These are phyloP conservation scores for Automeris io DNA, from an alignment of 2,888 invertebrate genomes.

Conservation along the genomic window DNA sequence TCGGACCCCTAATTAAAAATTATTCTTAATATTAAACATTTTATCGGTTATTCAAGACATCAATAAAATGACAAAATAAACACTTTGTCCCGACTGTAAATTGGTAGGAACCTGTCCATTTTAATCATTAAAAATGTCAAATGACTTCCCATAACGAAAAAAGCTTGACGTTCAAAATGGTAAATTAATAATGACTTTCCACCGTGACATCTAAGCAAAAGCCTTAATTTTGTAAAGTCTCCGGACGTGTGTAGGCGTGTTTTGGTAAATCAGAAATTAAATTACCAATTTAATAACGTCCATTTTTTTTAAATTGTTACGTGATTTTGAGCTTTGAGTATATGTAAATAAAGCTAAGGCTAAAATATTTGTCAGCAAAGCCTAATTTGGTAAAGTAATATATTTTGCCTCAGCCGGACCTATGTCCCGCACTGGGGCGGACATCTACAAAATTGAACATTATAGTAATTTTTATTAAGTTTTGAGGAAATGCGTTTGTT, in stretches of 20 bases:
- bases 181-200: constrained; percentile 46
- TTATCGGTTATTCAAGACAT: too few species aligned
- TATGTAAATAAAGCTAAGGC: background rate
- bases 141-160: background rate
- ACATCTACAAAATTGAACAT: constrained; percentile 33
- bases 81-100: too few species aligned
- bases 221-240: constrained; percentile 39
- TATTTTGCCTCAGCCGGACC: constrained; percentile 40
- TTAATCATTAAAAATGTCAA: background rate
- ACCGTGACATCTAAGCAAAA: constrained; percentile 53
- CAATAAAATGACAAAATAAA: too few species aligned
- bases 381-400: constrained; percentile 23
- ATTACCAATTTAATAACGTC: constrained; percentile 18
- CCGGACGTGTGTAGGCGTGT: constrained; percentile 37
- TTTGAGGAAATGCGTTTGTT: constrained; percentile 9
- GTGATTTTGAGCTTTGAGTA: background rate
- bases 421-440: constrained; percentile 47
- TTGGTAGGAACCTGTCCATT: too few species aligned
- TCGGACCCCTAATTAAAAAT: too few species aligned
- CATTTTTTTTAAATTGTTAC: background rate
- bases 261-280: constrained; percentile 29
- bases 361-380: background rate
- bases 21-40: too few species aligned
- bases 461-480: constrained; percentile 21
- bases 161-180: constrained; percentile 25